Evolutionary conservation across 2,888 invertebrate species (phyloP).

Genomic region (Vesta saturnalis): DNA sequence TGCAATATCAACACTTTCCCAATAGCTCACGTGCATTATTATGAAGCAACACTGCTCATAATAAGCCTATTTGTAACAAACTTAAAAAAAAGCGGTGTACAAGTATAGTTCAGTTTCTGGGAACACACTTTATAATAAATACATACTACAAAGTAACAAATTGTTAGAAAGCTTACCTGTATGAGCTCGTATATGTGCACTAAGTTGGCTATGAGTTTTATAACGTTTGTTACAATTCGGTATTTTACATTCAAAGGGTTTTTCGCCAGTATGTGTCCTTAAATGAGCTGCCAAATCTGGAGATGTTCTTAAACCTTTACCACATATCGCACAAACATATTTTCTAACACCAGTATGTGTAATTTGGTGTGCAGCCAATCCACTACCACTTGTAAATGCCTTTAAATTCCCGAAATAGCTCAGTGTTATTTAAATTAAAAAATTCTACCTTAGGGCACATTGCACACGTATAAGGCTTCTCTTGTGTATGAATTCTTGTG

Average conservation of each 20-base stretch:
- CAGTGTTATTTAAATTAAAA: too few species aligned
- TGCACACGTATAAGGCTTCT: conserved; percentile 49
- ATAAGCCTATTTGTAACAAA: too few species aligned
- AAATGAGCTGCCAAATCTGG: conserved; percentile 49
- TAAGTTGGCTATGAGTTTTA: conserved; percentile 50
- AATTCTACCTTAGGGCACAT: conserved; percentile 47
- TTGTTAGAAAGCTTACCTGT: conserved; percentile 46
- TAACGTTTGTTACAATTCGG: conserved; percentile 48
- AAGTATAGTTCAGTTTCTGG: too few species aligned
- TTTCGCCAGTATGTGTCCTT: conserved; percentile 50
- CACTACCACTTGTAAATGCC: conserved; percentile 48
- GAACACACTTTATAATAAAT: too few species aligned
- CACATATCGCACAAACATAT: conserved; percentile 48
- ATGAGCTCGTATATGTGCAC: conserved; percentile 47
- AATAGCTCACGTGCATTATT: too few species aligned
- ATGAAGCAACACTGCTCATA: too few species aligned
- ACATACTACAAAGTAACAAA: too few species aligned
- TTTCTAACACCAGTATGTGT: conserved; percentile 50
- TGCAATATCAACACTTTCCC: too few species aligned
- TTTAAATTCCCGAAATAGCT: too few species aligned
- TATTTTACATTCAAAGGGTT: conserved; percentile 49
- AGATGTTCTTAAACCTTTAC: conserved; percentile 47
- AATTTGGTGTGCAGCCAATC: conserved; percentile 48
- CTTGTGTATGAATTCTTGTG: conserved; percentile 48
- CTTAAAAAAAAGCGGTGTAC: too few species aligned